A percentile compares a stretch with the other conserved stretches of the same genome.
These are phyloP conservation scores for Oxytorus armatus DNA, from an alignment of 2,888 invertebrate genomes.

Conservation along the genomic window DNA sequence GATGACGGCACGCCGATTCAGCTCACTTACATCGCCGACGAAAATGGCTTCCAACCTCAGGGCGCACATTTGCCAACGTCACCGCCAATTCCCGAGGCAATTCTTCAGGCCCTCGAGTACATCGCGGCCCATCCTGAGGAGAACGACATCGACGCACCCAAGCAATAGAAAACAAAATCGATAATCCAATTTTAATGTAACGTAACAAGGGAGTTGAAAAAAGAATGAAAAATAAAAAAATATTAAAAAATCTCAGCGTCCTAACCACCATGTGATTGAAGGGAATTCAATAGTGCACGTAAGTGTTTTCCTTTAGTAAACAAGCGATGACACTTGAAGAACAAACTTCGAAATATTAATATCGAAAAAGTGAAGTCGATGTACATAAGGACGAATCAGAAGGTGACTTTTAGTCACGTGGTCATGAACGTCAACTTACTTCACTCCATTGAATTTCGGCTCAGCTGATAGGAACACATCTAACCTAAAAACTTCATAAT, in stretches of 20 bases:
- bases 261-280: background rate
- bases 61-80: slow-evolving; percentile 84
- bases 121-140: slow-evolving; percentile 79
- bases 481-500: too few relatives aligned
- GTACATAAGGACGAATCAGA: too few relatives aligned
- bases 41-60: slow-evolving; percentile 89
- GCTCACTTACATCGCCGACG: slow-evolving; percentile 88
- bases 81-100: slow-evolving; percentile 82
- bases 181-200: slow-evolving; percentile 21
- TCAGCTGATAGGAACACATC: too few relatives aligned
- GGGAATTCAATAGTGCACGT: too few relatives aligned
- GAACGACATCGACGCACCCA: slow-evolving; percentile 72
- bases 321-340: too few relatives aligned
- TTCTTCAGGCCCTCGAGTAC: slow-evolving; percentile 82
- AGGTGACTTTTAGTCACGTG: too few relatives aligned
- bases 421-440: too few relatives aligned
- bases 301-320: too few relatives aligned
- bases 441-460: too few relatives aligned
- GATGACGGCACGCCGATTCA: slow-evolving; percentile 88
- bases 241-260: background rate
- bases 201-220: slow-evolving; percentile 20
- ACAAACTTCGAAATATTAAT: too few relatives aligned
- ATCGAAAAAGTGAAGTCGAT: too few relatives aligned
- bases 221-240: slow-evolving; percentile 14
- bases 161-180: slow-evolving; percentile 49